Evolutionary conservation across 2,888 invertebrate genomes (phyloP).

Genomic region (Synergus laeviventris): DNA sequence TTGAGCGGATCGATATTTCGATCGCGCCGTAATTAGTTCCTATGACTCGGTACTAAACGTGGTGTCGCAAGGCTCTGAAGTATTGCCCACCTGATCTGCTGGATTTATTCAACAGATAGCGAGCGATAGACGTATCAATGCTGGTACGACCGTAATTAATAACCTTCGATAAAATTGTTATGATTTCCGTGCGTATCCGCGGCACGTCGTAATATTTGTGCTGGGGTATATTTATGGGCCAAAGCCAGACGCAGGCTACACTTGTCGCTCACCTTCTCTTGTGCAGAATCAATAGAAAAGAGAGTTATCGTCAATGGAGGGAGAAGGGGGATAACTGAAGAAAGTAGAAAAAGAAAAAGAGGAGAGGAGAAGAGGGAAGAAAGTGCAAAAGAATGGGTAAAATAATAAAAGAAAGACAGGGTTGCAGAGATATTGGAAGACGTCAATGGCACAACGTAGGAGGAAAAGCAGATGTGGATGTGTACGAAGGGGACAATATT

Average conservation of each 20-base stretch:
- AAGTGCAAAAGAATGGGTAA: constrained; percentile 8
- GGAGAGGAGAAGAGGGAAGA: constrained; percentile 5
- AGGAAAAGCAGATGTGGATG: constrained; percentile 51
- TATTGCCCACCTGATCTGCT: constrained; percentile 17
- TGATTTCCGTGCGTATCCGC: background rate
- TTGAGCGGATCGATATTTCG: constrained; percentile 17
- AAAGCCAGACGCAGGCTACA: constrained; percentile 3
- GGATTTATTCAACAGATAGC: background rate
- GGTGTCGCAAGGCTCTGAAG: constrained; percentile 11
- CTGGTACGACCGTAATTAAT: constrained; percentile 8
- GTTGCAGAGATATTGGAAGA: constrained; percentile 74
- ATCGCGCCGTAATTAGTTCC: constrained; percentile 11
- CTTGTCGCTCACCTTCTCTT: background rate
- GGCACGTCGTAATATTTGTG: constrained; percentile 14
- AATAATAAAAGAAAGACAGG: constrained; percentile 62
- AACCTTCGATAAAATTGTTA: constrained; percentile 21
- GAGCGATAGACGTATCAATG: constrained; percentile 8
- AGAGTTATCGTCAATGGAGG: constrained; percentile 40
- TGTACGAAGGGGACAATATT: constrained; percentile 65
- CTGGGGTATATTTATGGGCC: background rate
- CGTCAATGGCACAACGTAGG: constrained; percentile 61
- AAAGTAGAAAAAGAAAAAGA: constrained; percentile 38
- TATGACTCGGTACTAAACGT: constrained; percentile 5
- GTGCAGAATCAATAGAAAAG: background rate
- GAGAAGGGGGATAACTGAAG: constrained; percentile 39